phyloP scores from a whole-genome alignment of 2,113 vertebrate genomes.

The Gopherus flavomarginatus region DNA sequence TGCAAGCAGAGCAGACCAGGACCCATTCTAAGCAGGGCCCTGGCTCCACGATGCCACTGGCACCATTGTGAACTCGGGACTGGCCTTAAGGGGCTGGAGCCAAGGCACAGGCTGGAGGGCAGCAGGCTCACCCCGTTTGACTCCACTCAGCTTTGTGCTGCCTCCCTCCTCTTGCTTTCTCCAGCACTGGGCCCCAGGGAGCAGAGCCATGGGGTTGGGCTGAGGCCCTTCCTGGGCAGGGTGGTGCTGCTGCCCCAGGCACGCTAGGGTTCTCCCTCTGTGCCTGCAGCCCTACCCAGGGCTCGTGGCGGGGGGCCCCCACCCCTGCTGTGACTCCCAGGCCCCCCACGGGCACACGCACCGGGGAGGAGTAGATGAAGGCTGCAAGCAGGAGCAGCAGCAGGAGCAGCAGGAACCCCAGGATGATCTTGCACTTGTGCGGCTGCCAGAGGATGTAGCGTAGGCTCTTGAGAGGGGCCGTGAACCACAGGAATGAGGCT shows the following conservation, averaged over 20 bases:
- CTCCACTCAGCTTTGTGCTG: not conserved
- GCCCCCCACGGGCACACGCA: conserved; percentile 14
- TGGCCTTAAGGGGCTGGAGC: too few species aligned
- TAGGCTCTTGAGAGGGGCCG: conserved; percentile 50
- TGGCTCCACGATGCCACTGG: too few species aligned
- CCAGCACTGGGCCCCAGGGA: not conserved
- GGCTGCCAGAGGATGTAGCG: conserved; percentile 45
- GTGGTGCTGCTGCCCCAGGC: too few species aligned
- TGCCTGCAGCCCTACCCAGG: not conserved
- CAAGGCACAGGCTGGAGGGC: too few species aligned
- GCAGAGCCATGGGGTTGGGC: not conserved
- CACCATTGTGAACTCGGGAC: too few species aligned
- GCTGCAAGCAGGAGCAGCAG: conserved; percentile 23
- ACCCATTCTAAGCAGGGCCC: not conserved
- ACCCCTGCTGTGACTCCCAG: too few species aligned
- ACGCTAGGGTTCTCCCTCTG: not conserved
- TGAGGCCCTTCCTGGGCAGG: not conserved
- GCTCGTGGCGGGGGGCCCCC: not conserved
- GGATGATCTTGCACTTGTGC: conserved; percentile 46
- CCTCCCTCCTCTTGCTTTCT: not conserved
- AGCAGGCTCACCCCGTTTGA: not conserved
- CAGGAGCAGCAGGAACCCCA: rapidly evolving
- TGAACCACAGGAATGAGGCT: conserved; percentile 54
- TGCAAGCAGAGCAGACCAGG: too few species aligned
- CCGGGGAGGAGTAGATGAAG: conserved; percentile 73